Base-by-base conservation (phyloP, 2,888 invertebrate genomes). In the Odontocolon sp. region DNA sequence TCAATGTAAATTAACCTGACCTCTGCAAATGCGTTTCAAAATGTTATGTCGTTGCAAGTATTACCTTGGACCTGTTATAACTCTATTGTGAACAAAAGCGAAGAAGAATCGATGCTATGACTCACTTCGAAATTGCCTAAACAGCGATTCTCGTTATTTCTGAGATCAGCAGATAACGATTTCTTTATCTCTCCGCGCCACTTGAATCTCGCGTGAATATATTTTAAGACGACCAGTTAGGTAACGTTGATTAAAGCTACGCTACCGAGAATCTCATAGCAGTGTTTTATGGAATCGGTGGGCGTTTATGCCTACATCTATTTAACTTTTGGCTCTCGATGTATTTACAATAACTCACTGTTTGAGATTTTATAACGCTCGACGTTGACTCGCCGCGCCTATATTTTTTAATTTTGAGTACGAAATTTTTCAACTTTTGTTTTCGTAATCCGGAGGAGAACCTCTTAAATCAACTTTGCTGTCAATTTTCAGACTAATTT, bases 41-140 rank as follows among this genome's bases (percentile, higher is more conserved):
- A 6, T 40, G 14, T 16, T 1, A 40, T 31, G 47, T 33, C n/a
- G 31, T 23, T 45, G 45, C 2, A 18, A 11, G 9, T 45, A 38
- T 57, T 23, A 31, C 45, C 38, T 57, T 38, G 45, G 36, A 50
- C 47, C 33, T 47, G 14, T 57, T 68, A 57, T 33, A 47, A 56
- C 33, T 11, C 56, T n/a, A 28, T 45, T 33, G 9, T 4, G 36
- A 47, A 16, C 33, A 47, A 68, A 47, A 47, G 56, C 33, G 36
- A 45, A 45, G 31, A 26, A 52, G 47, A 40, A 57, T 26, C 40
- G 40, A 57, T 57, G 38, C 31, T 18, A 47, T 8, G 45, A 45
- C 3, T 23, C 45, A 23, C 57, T 57, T 36, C 6, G 38, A 14
- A 68, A 68, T 33, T 47, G 68, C 31, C 33, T 6, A 47, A 68